Evolutionary conservation across 2,113 vertebrate species (phyloP).

Genomic region (Chloroceryle aenea): DNA sequence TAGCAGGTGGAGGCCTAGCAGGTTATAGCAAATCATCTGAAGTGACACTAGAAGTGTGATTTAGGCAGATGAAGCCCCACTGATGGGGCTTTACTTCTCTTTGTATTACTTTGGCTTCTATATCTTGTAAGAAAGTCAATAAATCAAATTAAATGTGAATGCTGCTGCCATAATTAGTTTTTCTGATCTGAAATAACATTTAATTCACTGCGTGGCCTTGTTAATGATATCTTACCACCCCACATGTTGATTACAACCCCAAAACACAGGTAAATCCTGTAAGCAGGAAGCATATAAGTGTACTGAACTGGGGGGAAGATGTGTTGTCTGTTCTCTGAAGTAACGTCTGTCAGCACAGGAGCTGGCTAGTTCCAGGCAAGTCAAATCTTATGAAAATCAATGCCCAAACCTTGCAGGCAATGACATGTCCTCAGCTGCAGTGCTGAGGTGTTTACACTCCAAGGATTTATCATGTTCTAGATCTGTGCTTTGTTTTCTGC

Average conservation of each 20-base stretch:
- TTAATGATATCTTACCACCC: neutral
- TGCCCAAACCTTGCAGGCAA: neutral
- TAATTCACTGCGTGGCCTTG: neutral
- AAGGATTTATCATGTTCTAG: neutral
- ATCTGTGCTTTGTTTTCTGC: neutral
- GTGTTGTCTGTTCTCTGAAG: neutral
- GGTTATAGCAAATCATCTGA: neutral
- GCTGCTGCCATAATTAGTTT: neutral
- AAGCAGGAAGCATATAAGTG: neutral
- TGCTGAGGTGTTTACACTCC: neutral
- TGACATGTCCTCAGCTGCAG: too few species aligned
- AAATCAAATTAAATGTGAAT: neutral
- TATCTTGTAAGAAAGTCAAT: neutral
- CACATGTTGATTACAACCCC: accelerated
- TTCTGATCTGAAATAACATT: neutral
- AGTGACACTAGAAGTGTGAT: neutral
- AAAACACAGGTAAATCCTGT: neutral
- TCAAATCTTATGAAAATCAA: neutral
- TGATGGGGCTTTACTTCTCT: neutral
- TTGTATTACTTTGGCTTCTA: neutral
- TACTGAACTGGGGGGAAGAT: neutral
- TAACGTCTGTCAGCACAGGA: neutral
- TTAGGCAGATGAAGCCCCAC: neutral
- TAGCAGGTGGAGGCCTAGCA: neutral
- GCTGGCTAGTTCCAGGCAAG: neutral